These are phyloP conservation scores for Sandelia bainsii DNA, from an alignment of 2,797 vertebrate genomes.

Conservation along the genomic window DNA sequence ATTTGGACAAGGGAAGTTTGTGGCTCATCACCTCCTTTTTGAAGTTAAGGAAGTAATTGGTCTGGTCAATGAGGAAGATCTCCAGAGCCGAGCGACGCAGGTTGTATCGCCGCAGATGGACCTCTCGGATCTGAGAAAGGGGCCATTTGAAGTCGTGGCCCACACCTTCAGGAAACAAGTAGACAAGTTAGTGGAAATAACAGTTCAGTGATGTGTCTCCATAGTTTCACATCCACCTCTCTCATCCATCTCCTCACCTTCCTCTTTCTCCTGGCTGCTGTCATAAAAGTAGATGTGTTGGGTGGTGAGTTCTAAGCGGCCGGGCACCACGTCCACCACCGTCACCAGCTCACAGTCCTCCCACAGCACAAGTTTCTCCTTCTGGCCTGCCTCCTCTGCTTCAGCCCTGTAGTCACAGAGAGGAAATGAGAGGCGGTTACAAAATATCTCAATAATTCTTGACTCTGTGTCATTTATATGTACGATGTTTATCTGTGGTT, in stretches of 20 bases:
- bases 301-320: conserved; percentile 95
- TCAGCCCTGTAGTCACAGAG: conserved; percentile 77
- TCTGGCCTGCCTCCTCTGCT: conserved; percentile 92
- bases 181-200: neutral
- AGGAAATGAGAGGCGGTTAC: neutral
- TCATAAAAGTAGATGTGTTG: conserved; percentile 97
- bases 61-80: conserved; percentile 97
- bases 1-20: neutral
- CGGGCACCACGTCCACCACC: conserved; percentile 91
- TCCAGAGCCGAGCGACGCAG: conserved; percentile 95
- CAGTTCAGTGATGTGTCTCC: neutral
- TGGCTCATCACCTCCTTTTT: conserved; percentile 90
- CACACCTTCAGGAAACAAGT: conserved; percentile 79
- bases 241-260: conserved; percentile 82
- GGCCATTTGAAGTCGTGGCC: conserved; percentile 98
- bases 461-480: fast-evolving
- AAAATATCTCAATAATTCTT: neutral
- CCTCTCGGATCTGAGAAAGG: conserved; percentile 93
- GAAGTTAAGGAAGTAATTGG: conserved; percentile 98
- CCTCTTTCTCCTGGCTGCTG: conserved; percentile 94
- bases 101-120: conserved; percentile 95
- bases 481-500: neutral
- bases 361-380: conserved; percentile 92
- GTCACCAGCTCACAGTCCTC: conserved; percentile 97
- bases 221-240: neutral